A percentile compares a stretch with the other conserved stretches of the same genome.
phyloP scores from a whole-genome alignment of 2,113 vertebrate species.

The Eptatretus burgeri region DNA sequence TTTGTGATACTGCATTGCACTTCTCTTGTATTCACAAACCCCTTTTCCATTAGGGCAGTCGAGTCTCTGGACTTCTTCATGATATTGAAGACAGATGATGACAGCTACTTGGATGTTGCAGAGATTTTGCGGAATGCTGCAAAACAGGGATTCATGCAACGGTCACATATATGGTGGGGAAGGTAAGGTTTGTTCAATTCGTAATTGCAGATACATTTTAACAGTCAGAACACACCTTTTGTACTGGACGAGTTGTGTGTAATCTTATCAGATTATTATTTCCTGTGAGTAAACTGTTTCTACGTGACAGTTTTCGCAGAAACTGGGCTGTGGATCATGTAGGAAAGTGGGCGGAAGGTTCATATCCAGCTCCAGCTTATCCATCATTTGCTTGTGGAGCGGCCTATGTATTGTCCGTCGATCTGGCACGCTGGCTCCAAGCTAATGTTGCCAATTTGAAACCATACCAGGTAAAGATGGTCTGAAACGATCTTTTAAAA shows the following conservation, averaged over 20 bases:
- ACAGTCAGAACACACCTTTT: background rate
- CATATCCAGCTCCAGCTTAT: conserved; percentile 67
- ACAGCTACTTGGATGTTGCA: conserved; percentile 73
- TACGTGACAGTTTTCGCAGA: conserved; percentile 53
- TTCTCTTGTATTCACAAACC: conserved; percentile 12
- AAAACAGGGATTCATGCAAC: conserved; percentile 27
- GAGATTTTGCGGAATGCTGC: conserved; percentile 44
- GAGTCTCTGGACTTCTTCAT: conserved; percentile 40
- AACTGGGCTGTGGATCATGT: conserved; percentile 87
- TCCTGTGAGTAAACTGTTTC: conserved; percentile 10
- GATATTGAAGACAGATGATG: conserved; percentile 80
- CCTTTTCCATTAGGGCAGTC: conserved; percentile 33
- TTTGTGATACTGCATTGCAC: conserved; percentile 14
- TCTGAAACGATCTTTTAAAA: no score
- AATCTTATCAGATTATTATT: conserved; percentile 1
- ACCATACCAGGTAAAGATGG: conserved; percentile 39
- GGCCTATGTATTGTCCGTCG: conserved; percentile 55
- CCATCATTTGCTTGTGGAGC: conserved; percentile 84
- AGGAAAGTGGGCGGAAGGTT: conserved; percentile 88
- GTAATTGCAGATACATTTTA: background rate
- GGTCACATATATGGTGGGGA: conserved; percentile 75
- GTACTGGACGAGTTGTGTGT: background rate
- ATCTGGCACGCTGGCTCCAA: conserved; percentile 67
- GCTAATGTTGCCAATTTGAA: conserved; percentile 43
- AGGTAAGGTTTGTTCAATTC: conserved; percentile 24